These are phyloP conservation scores for Monarcha castaneiventris DNA, from an alignment of 2,113 vertebrate genomes.

Conservation along the genomic window DNA sequence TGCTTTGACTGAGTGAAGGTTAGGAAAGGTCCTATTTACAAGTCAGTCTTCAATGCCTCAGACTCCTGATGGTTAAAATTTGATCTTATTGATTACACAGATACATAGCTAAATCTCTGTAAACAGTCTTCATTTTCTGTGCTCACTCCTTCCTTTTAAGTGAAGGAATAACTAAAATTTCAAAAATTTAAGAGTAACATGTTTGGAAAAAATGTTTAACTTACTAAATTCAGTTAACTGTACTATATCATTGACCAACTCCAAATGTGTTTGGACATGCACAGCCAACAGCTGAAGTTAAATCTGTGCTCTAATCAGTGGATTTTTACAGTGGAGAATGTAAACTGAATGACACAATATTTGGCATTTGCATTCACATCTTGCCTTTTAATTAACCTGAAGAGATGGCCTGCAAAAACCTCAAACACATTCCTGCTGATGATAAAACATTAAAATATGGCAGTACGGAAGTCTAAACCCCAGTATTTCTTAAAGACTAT, in stretches of 20 bases:
- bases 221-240: neutral
- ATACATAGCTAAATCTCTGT: neutral
- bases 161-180: neutral
- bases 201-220: neutral
- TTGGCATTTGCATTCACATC: neutral
- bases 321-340: neutral
- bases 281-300: neutral
- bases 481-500: neutral
- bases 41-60: neutral
- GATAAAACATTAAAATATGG: neutral
- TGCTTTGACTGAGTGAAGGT: neutral
- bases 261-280: neutral
- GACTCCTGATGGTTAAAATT: neutral
- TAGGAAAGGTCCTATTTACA: neutral
- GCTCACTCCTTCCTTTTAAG: neutral
- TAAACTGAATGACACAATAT: neutral
- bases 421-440: neutral
- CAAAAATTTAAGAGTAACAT: neutral
- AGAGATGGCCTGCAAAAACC: neutral
- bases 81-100: neutral
- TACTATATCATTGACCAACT: rapidly evolving
- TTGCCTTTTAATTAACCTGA: neutral
- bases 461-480: neutral
- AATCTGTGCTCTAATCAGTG: neutral
- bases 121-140: neutral